Evolutionary conservation across 2,113 vertebrate species (phyloP).

Genomic region (Mesocricetus auratus): DNA sequence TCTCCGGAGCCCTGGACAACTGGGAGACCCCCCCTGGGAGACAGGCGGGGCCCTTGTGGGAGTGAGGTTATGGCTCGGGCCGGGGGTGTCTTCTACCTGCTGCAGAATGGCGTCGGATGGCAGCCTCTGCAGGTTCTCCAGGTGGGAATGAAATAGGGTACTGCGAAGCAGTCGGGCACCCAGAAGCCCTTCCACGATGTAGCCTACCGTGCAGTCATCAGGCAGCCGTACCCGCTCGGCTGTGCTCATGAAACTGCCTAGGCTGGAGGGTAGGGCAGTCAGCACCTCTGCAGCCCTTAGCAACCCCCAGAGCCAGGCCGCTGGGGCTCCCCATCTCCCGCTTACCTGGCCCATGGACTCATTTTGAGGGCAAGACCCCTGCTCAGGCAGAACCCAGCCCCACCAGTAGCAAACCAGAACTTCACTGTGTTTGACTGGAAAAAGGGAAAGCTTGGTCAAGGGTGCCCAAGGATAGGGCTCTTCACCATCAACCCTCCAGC

Average conservation of each 20-base stretch:
- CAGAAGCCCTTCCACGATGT: constrained; percentile 96
- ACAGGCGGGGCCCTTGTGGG: neutral
- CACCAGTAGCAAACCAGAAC: constrained; percentile 99
- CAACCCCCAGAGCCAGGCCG: neutral
- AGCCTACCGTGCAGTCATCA: constrained; percentile 97
- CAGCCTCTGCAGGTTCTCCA: constrained; percentile 95
- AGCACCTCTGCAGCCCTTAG: rapidly evolving
- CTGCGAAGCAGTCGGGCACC: constrained; percentile 93
- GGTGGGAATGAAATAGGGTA: constrained; percentile 95
- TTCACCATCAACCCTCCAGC: too few species aligned
- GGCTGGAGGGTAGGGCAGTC: constrained; percentile 80
- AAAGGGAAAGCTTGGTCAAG: neutral
- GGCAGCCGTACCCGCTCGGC: constrained; percentile 97
- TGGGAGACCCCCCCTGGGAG: rapidly evolving
- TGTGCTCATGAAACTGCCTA: constrained; percentile 98
- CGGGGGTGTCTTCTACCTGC: constrained; percentile 87
- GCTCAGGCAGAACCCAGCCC: constrained; percentile 98
- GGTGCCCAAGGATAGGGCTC: rapidly evolving
- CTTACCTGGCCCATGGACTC: constrained; percentile 98
- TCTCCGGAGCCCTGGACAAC: neutral
- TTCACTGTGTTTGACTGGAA: constrained; percentile 86
- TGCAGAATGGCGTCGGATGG: constrained; percentile 87
- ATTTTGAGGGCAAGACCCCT: constrained; percentile 98
- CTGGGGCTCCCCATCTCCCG: neutral
- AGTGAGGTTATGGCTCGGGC: neutral